Conservation (phyloP, 2,888 invertebrate genomes). For the Corbicula japonica region DNA sequence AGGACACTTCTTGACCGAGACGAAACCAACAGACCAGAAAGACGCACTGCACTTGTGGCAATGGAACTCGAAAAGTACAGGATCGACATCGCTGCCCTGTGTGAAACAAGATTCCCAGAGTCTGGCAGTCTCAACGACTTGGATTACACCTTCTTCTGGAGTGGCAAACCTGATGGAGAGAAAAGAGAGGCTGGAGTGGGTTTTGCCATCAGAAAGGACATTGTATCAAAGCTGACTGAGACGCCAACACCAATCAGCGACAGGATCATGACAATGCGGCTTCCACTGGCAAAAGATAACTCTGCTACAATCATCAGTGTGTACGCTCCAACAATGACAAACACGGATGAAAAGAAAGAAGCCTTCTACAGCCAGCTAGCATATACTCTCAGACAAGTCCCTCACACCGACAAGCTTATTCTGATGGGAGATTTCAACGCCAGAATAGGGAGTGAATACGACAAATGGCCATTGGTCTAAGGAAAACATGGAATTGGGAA, state of each 20-base stretch:
- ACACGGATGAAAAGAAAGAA: slow-evolving; percentile 27
- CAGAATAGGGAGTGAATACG: slow-evolving; percentile 33
- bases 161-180: not conserved
- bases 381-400: not conserved
- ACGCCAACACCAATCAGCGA: no score
- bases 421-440: slow-evolving; percentile 39
- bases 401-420: slow-evolving; percentile 21
- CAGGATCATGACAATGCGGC: no score
- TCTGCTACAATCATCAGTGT: slow-evolving; percentile 25
- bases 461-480: slow-evolving; percentile 31
- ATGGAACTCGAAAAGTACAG: not conserved
- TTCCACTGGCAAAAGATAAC: no score
- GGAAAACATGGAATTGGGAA: no score
- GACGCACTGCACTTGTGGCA: slow-evolving; percentile 1
- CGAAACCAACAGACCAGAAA: no score
- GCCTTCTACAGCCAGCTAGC: slow-evolving; percentile 23
- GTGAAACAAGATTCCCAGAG: slow-evolving; percentile 11
- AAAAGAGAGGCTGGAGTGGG: no score
- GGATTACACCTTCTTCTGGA: no score
- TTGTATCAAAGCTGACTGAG: no score
- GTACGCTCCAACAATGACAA: slow-evolving; percentile 33
- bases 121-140: not conserved
- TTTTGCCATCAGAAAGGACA: no score
- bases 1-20: slow-evolving; percentile 6
- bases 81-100: slow-evolving; percentile 9